phyloP scores from a whole-genome alignment of 2,797 vertebrate genomes.

The Vipera latastei region DNA sequence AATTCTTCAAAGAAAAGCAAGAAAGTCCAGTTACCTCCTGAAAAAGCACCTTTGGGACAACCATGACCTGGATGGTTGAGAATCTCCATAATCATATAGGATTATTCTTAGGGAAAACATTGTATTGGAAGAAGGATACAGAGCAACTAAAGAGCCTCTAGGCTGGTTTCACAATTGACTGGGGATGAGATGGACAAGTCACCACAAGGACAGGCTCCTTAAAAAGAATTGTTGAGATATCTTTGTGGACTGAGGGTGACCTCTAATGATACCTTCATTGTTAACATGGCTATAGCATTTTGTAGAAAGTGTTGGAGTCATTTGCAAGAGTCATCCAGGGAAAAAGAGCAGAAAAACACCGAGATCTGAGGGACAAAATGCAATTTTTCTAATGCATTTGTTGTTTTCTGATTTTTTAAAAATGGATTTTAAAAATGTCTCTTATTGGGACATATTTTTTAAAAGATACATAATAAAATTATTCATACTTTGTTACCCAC shows the following conservation, averaged over 20 bases:
- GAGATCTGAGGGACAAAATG: background rate
- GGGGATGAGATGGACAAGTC: background rate
- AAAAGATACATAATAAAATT: background rate
- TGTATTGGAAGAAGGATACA: background rate
- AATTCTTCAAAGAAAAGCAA: no score
- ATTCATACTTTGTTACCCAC: background rate
- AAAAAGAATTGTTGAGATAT: background rate
- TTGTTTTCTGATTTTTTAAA: background rate
- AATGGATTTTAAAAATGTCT: background rate
- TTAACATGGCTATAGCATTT: background rate
- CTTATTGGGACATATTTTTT: background rate
- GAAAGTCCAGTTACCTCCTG: no score
- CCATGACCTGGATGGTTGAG: no score
- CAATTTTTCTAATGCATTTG: background rate
- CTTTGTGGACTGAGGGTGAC: background rate
- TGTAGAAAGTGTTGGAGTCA: background rate
- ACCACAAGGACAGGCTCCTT: background rate
- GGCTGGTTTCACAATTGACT: background rate
- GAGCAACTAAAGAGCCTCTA: background rate
- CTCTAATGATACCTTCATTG: background rate
- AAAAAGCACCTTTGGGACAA: no score
- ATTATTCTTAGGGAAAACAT: background rate
- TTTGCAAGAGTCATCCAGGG: background rate
- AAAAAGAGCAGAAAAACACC: background rate
- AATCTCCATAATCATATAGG: background rate